Conservation (phyloP, 2,888 invertebrate species). For the Lacanobia wlatinum region DNA sequence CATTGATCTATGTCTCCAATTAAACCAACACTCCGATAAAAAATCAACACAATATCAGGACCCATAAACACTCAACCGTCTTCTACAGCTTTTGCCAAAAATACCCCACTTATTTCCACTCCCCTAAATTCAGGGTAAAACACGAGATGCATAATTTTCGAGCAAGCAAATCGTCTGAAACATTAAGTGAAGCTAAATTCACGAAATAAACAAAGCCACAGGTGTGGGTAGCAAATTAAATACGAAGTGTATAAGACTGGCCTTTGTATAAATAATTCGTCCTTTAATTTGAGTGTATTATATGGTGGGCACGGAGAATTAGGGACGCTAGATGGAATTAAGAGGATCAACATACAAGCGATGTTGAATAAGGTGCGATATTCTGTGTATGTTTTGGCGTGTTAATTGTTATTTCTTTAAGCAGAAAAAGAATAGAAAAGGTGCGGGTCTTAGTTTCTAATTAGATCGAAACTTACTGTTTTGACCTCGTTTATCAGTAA, state of each 20-base stretch:
- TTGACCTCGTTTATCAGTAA: too few species aligned
- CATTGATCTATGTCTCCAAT: constrained; percentile 1
- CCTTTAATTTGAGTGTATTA: constrained; percentile 74
- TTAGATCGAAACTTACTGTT: too few species aligned
- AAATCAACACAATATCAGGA: constrained; percentile 18
- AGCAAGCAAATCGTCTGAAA: constrained; percentile 71
- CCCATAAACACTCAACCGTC: constrained; percentile 43
- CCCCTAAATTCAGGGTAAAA: constrained; percentile 54
- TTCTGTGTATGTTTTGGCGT: neutral
- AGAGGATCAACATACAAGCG: constrained; percentile 14
- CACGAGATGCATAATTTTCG: constrained; percentile 66
- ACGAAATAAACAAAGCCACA: constrained; percentile 85
- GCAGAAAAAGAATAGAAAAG: too few species aligned
- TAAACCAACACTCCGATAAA: constrained; percentile 16
- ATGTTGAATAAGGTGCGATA: constrained; percentile 13
- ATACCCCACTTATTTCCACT: constrained; percentile 48
- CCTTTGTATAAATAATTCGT: constrained; percentile 80
- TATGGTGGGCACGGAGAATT: constrained; percentile 52
- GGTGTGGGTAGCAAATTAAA: constrained; percentile 83
- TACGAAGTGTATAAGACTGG: constrained; percentile 72
- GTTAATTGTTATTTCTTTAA: neutral
- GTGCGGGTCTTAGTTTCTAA: too few species aligned
- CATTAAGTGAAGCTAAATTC: constrained; percentile 76
- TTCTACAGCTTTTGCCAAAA: constrained; percentile 54
- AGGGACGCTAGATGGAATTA: constrained; percentile 30